Evolutionary conservation across 2,797 vertebrate species (phyloP), one percentile per base, ranked within the genome.

Genomic region (Ceryle rudis): DNA sequence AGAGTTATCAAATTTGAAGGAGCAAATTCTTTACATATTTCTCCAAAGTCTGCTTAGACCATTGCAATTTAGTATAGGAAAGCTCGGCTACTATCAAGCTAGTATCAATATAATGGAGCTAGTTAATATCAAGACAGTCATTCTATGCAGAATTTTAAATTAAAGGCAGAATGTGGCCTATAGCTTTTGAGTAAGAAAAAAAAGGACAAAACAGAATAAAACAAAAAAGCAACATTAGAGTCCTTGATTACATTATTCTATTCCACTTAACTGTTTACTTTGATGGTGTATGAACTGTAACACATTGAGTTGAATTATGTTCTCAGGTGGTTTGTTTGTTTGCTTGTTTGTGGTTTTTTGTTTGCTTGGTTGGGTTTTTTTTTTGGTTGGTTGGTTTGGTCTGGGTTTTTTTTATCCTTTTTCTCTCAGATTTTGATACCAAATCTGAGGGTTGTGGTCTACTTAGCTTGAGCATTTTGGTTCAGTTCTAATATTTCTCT

Each of bases 191-290:
- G 54, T 72, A 47, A 79, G 49, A 11, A 51, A 28, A 89, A 61
- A 81, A 96, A 95, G n/a, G 42, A 81, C 22, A 79, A 90, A 77
- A 35, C 9, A 77, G 31, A 80, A 60, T 12, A 67, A 66, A 82
- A 28, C 21, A 17, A 69, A 77, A 85, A 71, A 66, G 10, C 37
- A 20, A 60, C 9, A 41, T 55, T 29, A 52, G 18, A 79, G 28
- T 80, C 55, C 91, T 89, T 83, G 49, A 90, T 92, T 78, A 62
- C 19, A 51, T 80, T 87, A n/a, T 67, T 77, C 28, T 96, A 37
- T 86, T 96, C 58, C 51, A 60, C 70, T 89, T 95, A 96, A 97
- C n/a, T 49, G 47, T 88, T 95, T 92, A 71, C 72, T 95, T 87
- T 91, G 81, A 81, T 55, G 60, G 65, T 85, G 19, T 79, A 61